A percentile compares a stretch with the other conserved stretches of the same genome.
Conservation (phyloP, 2,888 invertebrate genomes). For the Mactromeris polynyma region DNA sequence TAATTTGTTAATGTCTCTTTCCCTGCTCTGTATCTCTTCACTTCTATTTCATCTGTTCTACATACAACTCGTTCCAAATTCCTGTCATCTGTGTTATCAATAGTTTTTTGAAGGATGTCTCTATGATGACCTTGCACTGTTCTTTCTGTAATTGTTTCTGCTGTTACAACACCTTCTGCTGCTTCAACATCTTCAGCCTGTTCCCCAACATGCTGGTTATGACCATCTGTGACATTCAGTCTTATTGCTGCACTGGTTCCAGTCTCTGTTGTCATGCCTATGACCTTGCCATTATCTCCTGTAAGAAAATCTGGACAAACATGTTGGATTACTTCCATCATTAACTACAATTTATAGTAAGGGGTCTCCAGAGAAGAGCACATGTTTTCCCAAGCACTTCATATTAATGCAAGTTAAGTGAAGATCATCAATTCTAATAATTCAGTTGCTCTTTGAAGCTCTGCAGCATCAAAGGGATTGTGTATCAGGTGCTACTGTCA, state of each 20-base stretch:
- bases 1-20: too few relatives aligned
- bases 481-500: slow-evolving; percentile 57
- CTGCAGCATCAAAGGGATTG: slow-evolving; percentile 49
- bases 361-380: background rate
- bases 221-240: too few relatives aligned
- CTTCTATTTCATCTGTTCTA: too few relatives aligned
- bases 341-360: background rate
- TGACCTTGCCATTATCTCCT: background rate
- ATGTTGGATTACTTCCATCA: background rate
- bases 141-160: too few relatives aligned
- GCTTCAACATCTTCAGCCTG: too few relatives aligned
- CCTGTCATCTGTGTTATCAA: too few relatives aligned
- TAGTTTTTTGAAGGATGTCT: too few relatives aligned
- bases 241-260: background rate
- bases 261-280: background rate
- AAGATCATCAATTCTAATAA: slow-evolving; percentile 38
- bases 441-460: slow-evolving; percentile 57
- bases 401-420: slow-evolving; percentile 10
- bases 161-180: too few relatives aligned
- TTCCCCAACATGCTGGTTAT: too few relatives aligned
- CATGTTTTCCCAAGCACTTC: background rate
- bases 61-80: too few relatives aligned
- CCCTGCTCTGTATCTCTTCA: too few relatives aligned
- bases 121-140: too few relatives aligned
- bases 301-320: background rate